Evolutionary conservation across 2,888 invertebrate species (phyloP), one percentile per base, ranked within the genome.

Genomic region (Hedychridium roseum): DNA sequence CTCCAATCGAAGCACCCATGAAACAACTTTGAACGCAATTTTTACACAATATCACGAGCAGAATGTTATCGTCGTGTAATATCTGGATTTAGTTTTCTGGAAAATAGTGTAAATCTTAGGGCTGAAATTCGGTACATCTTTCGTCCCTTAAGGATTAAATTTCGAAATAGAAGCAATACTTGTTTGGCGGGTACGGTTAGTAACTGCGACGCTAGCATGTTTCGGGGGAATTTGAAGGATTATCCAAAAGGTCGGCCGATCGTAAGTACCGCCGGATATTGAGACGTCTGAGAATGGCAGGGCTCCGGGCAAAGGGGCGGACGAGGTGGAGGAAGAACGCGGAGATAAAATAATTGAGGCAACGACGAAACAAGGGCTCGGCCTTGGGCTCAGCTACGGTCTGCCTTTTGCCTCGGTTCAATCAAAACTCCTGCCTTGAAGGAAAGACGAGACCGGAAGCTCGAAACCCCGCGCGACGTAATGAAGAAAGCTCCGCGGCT

Each of bases 351-450:
- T 64, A 64, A 69, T 66, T 60, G 65, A 68, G 61, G 57, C 49
- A 56, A 49, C 42, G 53, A 36, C 50, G 64, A 68, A 66, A 66
- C 66, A 64, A 57, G 60, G 58, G 57, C 50, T 59, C 39, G 51
- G n/a, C 58, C 54, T 42, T 49, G 45, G 54, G 36, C 30, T 52
- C 44, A 40, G 58, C 54, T 61, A 34, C 50, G 47, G 55, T n/a
- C 57, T 59, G 50, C 60, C 60, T 64, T 67, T 66, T 65, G 57
- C 62, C 60, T 66, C 53, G 58, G 61, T 64, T 67, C 64, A 67
- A 70, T 73, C 70, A 71, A 73, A 73, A 68, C 58, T 68, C 60
- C 58, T 51, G 54, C 54, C 59, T 69, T 57, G 62, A 66, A 70
- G 60, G 68, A 69, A 70, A 71, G 62, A 64, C 61, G 68, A 70